Base-by-base conservation (phyloP, 1,140 invertebrate genomes). In the Pentalonia nigronervosa region DNA sequence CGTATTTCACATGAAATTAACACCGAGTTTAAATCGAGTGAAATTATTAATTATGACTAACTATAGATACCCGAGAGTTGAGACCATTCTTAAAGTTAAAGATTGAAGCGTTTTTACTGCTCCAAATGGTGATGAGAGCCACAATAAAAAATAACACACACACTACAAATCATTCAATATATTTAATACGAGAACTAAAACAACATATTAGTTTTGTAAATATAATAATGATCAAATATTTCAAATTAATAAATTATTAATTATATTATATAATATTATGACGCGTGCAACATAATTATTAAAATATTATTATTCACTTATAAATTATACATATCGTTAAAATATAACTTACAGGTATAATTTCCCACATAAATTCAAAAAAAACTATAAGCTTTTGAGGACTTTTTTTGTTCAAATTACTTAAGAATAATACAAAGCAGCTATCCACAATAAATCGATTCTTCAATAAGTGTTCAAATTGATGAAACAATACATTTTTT, bases 321-420 rank as follows among this genome's bases (percentile, higher is more conserved):
- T 17, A n/a, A 11, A 34, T n/a, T 17, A 53, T 21, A 53, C n/a
- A 86, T 9, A 3, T 41, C 2, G 34, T 83, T 50, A 50, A 60
- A 41, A 41, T 45, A 8, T 23, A 36, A 84, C 91, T 84, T 86
- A 93, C 91, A 17, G 76, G 47, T 50, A 93, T 36, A 1, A 30
- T 84, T 84, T 83, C 81, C 91, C 91, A 93, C 91, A 93, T 93
- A 1, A 86, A 20, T 45, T 93, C 48, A 14, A 93, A 41, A 7
- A 93, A 23, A 4, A 84, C 81, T 56, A 41, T 50, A 7, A 93
- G 14, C 3, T 86, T 83, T 93, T 86, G 56, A 14, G 91, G 34
- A 50, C 8, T 45, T 41, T n/a, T 93, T 56, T 86, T 93, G 34
- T 34, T 36, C 17, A 93, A 30, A 30, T 50, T 7, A 17, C 53